These are phyloP conservation scores for Nebria brevicollis DNA, from an alignment of 2,888 invertebrate genomes.

Conservation along the genomic window DNA sequence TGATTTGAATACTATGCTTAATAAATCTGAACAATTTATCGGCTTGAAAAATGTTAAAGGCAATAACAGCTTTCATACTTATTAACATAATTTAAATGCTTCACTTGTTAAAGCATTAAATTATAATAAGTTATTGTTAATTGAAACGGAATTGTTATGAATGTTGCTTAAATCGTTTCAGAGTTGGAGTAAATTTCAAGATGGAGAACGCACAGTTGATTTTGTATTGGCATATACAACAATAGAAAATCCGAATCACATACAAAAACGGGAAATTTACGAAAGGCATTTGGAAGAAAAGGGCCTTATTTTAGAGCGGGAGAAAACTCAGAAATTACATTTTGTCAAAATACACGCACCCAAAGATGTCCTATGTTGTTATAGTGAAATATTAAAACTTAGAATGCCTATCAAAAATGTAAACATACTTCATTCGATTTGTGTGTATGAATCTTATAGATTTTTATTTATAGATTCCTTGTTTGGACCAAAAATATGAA, in stretches of 20 bases:
- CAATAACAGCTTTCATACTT: not conserved
- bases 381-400: conserved; percentile 80
- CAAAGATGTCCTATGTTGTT: conserved; percentile 74
- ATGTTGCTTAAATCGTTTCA: conserved; percentile 51
- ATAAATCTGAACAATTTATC: not conserved
- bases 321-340: conserved; percentile 70
- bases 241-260: conserved; percentile 55
- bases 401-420: conserved; percentile 81
- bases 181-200: conserved; percentile 67
- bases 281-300: conserved; percentile 71
- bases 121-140: not conserved
- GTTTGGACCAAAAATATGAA: conserved; percentile 49
- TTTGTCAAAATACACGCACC: conserved; percentile 82
- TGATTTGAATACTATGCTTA: not conserved
- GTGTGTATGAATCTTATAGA: not conserved
- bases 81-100: not conserved
- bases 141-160: not conserved
- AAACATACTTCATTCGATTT: conserved; percentile 50
- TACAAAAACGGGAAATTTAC: conserved; percentile 66
- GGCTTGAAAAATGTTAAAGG: not conserved
- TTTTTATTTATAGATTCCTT: conserved; percentile 21
- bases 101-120: not conserved
- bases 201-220: conserved; percentile 67
- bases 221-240: conserved; percentile 71
- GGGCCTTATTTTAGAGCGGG: conserved; percentile 71